A percentile compares a stretch with the other conserved stretches of the same genome.
These are phyloP conservation scores for Sterrhoptilus dennistouni DNA, from an alignment of 2,113 vertebrate species.

Conservation along the genomic window DNA sequence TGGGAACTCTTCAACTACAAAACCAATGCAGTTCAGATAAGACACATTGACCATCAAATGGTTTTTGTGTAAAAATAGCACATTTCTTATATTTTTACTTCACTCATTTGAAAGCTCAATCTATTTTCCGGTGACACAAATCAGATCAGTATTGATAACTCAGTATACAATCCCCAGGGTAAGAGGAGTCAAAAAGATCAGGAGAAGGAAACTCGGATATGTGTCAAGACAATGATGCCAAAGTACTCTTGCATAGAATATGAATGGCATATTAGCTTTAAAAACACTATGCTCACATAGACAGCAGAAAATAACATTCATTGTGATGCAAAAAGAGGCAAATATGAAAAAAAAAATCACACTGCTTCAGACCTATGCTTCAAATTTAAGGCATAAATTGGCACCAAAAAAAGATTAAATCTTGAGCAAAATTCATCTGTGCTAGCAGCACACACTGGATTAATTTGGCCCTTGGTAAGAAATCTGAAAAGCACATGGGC, in stretches of 20 bases:
- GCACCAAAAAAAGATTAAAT: background rate
- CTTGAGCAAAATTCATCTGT: background rate
- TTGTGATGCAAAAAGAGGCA: background rate
- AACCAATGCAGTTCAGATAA: background rate
- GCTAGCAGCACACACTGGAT: background rate
- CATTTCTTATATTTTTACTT: background rate
- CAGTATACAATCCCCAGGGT: background rate
- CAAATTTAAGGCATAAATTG: background rate
- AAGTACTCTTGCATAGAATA: background rate
- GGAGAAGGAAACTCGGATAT: background rate
- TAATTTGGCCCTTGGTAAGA: background rate
- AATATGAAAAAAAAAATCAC: background rate
- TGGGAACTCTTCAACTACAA: background rate
- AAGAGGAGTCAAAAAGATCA: background rate
- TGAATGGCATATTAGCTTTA: background rate
- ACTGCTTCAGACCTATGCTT: background rate
- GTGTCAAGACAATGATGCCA: background rate
- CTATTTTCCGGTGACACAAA: background rate
- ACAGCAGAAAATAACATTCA: background rate
- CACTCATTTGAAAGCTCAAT: background rate
- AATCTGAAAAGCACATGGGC: slow-evolving; percentile 15
- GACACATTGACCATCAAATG: background rate
- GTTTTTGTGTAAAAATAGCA: background rate
- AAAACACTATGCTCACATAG: background rate
- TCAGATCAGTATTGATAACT: background rate